Conservation (phyloP, 2,888 invertebrate species). For the Anthoptus insignis region DNA sequence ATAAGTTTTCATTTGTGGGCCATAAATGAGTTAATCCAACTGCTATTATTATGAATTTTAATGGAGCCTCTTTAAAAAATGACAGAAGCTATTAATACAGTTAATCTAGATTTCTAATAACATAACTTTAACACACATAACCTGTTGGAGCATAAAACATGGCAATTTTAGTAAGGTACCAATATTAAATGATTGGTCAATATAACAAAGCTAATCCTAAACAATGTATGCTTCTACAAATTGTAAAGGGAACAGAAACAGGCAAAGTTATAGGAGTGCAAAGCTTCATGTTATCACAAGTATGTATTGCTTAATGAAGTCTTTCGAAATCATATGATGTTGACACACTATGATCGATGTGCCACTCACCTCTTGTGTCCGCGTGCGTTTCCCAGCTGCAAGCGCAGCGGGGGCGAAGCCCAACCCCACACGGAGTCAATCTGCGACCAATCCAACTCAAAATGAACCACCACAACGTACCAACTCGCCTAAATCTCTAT, state of each 20-base stretch:
- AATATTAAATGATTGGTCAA: too few relatives aligned
- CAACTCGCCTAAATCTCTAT: slow-evolving; percentile 3
- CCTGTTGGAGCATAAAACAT: too few relatives aligned
- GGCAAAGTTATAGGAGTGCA: background rate
- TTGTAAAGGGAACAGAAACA: too few relatives aligned
- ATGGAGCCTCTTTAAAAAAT: too few relatives aligned
- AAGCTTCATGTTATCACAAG: background rate
- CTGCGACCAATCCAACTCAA: slow-evolving; percentile 82
- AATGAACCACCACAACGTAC: slow-evolving; percentile 49
- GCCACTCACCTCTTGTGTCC: slow-evolving; percentile 78
- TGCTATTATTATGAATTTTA: too few relatives aligned
- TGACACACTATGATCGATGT: slow-evolving; percentile 47
- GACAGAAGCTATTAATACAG: too few relatives aligned
- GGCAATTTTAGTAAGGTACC: too few relatives aligned
- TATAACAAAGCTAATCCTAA: background rate
- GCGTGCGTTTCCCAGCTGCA: slow-evolving; percentile 90
- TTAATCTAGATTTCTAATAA: too few relatives aligned
- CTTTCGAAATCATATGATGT: slow-evolving; percentile 15
- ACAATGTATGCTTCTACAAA: background rate
- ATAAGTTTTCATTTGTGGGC: too few relatives aligned
- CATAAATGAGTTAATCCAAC: too few relatives aligned
- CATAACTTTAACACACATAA: too few relatives aligned
- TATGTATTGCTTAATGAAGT: slow-evolving; percentile 15
- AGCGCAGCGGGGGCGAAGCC: slow-evolving; percentile 96
- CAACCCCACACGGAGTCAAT: slow-evolving; percentile 98